Evolutionary conservation across 2,113 vertebrate species (phyloP).

Genomic region (Sapayoa aenigma): DNA sequence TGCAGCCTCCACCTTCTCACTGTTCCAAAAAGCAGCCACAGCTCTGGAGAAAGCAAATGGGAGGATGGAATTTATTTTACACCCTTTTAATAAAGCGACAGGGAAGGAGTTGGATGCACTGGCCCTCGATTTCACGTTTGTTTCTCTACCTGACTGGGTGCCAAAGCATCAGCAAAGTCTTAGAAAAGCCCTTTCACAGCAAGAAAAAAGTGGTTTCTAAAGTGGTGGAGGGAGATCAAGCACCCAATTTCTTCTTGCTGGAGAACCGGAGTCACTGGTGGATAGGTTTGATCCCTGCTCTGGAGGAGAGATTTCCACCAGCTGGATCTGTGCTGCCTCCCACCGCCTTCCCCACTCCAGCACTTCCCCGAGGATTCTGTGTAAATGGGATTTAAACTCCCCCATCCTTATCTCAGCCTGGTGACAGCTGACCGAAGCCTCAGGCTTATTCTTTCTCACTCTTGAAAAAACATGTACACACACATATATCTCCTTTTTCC

Average conservation of each 20-base stretch:
- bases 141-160: not conserved
- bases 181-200: not conserved
- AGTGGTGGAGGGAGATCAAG: not conserved
- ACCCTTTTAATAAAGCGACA: not conserved
- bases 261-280: accelerated
- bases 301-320: not conserved
- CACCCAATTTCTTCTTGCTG: not conserved
- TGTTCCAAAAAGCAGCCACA: not conserved
- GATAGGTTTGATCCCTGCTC: not conserved
- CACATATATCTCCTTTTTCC: not conserved
- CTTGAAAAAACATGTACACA: not conserved
- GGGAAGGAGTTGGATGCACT: not conserved
- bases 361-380: not conserved
- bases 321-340: not conserved
- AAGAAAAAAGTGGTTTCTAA: not conserved
- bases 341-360: not conserved
- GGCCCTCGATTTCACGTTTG: not conserved
- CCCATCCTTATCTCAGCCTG: not conserved
- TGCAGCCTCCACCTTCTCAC: not conserved
- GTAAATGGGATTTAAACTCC: constrained; percentile 40
- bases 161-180: not conserved
- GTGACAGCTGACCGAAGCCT: constrained; percentile 12
- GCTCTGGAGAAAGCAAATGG: not conserved
- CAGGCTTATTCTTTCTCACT: not conserved
- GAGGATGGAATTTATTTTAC: not conserved